phyloP scores from a whole-genome alignment of 2,888 invertebrate genomes.

The Eilema sororculum region DNA sequence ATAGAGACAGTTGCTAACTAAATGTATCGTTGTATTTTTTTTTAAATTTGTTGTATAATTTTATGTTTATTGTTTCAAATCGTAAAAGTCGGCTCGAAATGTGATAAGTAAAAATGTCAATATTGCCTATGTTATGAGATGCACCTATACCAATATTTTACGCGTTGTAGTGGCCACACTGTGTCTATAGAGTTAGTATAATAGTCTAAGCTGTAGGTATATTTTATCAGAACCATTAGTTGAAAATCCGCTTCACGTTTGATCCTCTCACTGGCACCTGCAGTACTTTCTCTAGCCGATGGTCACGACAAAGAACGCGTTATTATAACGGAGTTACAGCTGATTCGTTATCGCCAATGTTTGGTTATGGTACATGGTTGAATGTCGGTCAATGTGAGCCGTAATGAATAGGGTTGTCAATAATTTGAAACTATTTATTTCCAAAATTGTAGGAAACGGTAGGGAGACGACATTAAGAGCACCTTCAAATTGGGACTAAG shows the following conservation, averaged over 20 bases:
- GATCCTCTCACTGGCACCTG: conserved; percentile 30
- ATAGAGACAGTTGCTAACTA: no score
- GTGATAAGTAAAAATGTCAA: no score
- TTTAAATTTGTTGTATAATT: no score
- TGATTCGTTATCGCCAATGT: conserved; percentile 32
- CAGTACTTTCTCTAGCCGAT: conserved; percentile 36
- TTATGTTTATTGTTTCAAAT: no score
- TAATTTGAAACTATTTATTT: conserved; percentile 7
- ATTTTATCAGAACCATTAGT: neutral
- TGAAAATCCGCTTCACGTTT: conserved; percentile 8
- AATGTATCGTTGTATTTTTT: no score
- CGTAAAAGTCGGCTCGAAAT: no score
- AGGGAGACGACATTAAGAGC: no score
- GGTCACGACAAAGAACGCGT: conserved; percentile 33
- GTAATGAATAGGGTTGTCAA: conserved; percentile 13
- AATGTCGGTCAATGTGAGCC: conserved; percentile 28
- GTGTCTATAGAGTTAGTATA: no score
- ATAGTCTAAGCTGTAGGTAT: neutral
- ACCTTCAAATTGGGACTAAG: no score
- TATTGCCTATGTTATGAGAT: no score
- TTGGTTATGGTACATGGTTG: conserved; percentile 20
- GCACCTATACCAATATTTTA: no score
- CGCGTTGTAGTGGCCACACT: no score
- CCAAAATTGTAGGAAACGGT: neutral
- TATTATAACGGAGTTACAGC: conserved; percentile 27